Base-by-base conservation (phyloP, 2,888 invertebrate species). In the Acanthoscelides obtectus region DNA sequence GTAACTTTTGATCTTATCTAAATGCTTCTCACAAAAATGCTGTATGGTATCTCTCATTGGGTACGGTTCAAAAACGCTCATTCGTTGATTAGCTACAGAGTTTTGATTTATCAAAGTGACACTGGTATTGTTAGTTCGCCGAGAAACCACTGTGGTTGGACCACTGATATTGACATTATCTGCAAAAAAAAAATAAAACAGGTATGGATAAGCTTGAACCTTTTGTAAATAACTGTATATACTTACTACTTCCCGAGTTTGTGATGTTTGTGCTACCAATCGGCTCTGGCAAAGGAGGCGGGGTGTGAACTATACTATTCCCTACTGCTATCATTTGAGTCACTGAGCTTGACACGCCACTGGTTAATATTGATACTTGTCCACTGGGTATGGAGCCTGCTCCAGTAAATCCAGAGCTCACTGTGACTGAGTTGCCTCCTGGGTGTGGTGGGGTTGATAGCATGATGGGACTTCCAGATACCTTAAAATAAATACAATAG, bases 11-110 rank as follows among this genome's bases (percentile, higher is more conserved):
- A 98, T 97, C 84, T 96, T 97, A 77, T 94, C 93, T 76, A 96
- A 86, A 83, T 98, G 96, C 84, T 98, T 97, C 85, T 97, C 97
- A 85, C 97, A 97, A 86, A 98, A 98, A 85, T 97, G 96, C 82
- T 96, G 96, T 65, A 98, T 95, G 0, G 95, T 94, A 83, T 95
- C 95, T 22, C 94, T 85, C 94, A 95, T 94, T n/a, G 94, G 94
- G 80, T 93, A 95, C 2, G 95, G 95, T 85, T 95, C 95, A 85
- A 95, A 95, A 70, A 94, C 94, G 82, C 93, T 93, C 85, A 94
- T 94, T 73, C 94, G 87, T 85, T 85, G 85, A 72, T 83, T 83
- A 12, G 83, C 83, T 17, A 83, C 79, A 0, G 81, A 78, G 66
- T 80, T 81, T 75, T 84, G 84, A 76, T 88, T 88, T 72, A 93